Percentiles rank a stretch among this genome's conserved stretches.
Conservation (phyloP, 2,888 invertebrate genomes). For the Pheosia gnoma region DNA sequence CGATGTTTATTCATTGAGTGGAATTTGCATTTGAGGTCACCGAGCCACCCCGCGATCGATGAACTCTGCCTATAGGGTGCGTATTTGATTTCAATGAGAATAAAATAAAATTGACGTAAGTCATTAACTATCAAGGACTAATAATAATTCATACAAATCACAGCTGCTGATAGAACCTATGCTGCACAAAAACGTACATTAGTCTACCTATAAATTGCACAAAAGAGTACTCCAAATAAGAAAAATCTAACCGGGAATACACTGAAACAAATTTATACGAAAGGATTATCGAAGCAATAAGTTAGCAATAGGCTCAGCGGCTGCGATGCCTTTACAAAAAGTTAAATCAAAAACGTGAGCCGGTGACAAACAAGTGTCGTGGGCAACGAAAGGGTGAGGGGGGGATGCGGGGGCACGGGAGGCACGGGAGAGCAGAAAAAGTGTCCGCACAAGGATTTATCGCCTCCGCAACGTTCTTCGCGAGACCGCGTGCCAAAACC, state of each 20-base stretch:
- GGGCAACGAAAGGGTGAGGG: slow-evolving; percentile 16
- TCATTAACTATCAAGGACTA: no score
- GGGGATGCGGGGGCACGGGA: slow-evolving; percentile 7
- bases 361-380: slow-evolving; percentile 58
- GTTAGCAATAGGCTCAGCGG: slow-evolving; percentile 33
- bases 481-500: slow-evolving; percentile 43
- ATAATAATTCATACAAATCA: no score
- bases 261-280: slow-evolving; percentile 46
- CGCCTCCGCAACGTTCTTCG: slow-evolving; percentile 51
- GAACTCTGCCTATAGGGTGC: slow-evolving; percentile 23
- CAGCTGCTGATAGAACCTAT: no score
- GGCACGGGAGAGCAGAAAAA: slow-evolving; percentile 37
- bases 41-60: slow-evolving; percentile 18
- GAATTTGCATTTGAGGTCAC: slow-evolving; percentile 30
- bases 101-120: no score
- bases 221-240: slow-evolving; percentile 20
- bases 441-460: slow-evolving; percentile 66
- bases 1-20: slow-evolving; percentile 30
- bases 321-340: slow-evolving; percentile 55
- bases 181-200: not conserved
- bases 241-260: slow-evolving; percentile 33
- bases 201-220: not conserved
- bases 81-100: slow-evolving; percentile 15
- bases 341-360: slow-evolving; percentile 77
- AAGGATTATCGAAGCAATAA: slow-evolving; percentile 60